Base-by-base conservation (phyloP, 2,888 invertebrate species). In the Drosophila rubida region DNA sequence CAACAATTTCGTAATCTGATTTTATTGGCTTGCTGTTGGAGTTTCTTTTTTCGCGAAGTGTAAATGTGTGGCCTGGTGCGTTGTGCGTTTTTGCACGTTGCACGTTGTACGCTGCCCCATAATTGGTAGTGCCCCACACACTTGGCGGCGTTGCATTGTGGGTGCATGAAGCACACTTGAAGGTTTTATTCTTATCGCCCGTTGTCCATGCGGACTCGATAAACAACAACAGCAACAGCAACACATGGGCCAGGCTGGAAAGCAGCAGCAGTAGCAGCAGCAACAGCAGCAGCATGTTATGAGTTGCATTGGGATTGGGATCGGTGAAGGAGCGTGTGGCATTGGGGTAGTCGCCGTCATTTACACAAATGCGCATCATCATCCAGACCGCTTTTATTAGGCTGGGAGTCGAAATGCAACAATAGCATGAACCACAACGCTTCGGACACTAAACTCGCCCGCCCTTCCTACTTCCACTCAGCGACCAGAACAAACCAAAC, bases 101-200 rank as follows among this genome's bases (percentile, higher is more conserved):
- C 25, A 25, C 14, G 23, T 14, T 41, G 27, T 6, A 41, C n/a
- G 39, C 39, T 27, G 39, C 25, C 23, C 39, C 61, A 73, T 73
- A 67, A 71, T 73, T 41, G 30, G 49, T 19, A 13, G 19, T 53
- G 53, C 13, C 4, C 13, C 32, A 19, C 13, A 13, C 25, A 35
- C 22, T 41, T 53, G 16, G 27, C 51, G 25, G 50, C 37, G n/a
- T 30, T 3, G 23, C 50, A 64, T 32, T 54, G 46, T 54, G 49
- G 39, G 44, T 45, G 61, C 70, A 65, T 55, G 65, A 59, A 71
- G 66, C 59, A 60, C 72, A 77, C 61, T 85, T 82, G 68, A 78
- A 77, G 82, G 84, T 75, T 82, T 75, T 68, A 71, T 80, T 83
- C 84, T 85, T 85, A 85, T 85, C 84, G 73, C 37, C 39, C 59